Evolutionary conservation across 2,888 invertebrate species (phyloP).

Genomic region (Sphecodes monilicornis): DNA sequence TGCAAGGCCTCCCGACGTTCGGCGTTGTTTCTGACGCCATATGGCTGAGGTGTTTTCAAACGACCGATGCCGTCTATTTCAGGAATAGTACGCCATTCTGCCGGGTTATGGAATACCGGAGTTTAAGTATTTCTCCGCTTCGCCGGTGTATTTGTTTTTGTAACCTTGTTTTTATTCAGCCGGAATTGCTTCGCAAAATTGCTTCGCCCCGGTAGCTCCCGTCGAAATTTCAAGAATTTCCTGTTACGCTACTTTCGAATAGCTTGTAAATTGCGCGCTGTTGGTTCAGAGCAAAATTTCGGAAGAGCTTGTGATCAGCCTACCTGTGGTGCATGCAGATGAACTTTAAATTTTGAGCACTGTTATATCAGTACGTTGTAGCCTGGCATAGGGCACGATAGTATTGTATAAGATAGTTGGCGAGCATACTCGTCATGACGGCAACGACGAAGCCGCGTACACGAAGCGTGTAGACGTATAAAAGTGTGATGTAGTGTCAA

Average conservation of each 20-base stretch:
- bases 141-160: background rate
- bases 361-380: no score
- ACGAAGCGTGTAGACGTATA: no score
- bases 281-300: background rate
- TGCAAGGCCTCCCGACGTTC: constrained; percentile 43
- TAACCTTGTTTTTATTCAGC: constrained; percentile 24
- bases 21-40: constrained; percentile 46
- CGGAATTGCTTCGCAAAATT: constrained; percentile 24
- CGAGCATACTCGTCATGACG: no score
- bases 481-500: no score
- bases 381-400: no score
- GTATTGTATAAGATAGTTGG: no score
- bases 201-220: background rate
- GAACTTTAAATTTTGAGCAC: no score
- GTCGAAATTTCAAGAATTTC: constrained; percentile 4
- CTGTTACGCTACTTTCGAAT: constrained; percentile 1
- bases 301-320: background rate
- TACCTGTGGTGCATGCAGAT: background rate
- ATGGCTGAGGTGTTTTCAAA: constrained; percentile 55
- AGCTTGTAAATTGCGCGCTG: background rate
- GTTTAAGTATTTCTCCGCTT: constrained; percentile 39
- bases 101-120: constrained; percentile 50
- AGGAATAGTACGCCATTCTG: constrained; percentile 50
- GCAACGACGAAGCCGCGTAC: no score
- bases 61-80: constrained; percentile 56